Evolutionary conservation across 2,888 invertebrate species (phyloP).

Genomic region (Cephus rjabovi): DNA sequence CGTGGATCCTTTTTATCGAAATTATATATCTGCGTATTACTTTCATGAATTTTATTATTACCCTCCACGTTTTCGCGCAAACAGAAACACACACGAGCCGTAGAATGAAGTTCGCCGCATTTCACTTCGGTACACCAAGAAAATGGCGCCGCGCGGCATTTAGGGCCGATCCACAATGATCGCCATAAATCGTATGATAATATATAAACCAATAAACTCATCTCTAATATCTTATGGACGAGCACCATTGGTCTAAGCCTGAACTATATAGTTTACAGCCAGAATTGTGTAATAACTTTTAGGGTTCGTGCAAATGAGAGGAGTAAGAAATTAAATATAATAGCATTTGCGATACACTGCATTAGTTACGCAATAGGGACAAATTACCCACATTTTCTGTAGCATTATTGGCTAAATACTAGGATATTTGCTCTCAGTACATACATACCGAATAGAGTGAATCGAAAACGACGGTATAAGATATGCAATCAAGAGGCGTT

Average conservation of each 20-base stretch:
- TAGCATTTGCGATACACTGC: background rate
- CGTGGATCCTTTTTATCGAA: background rate
- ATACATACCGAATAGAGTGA: too few relatives aligned
- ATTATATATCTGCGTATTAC: constrained; percentile 3
- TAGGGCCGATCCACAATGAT: background rate
- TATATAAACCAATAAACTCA: background rate
- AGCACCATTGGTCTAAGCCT: background rate
- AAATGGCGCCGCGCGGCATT: constrained; percentile 6
- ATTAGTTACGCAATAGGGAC: background rate
- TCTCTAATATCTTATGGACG: background rate
- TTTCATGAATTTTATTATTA: constrained; percentile 4
- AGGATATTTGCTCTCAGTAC: too few relatives aligned
- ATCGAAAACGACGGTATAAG: too few relatives aligned
- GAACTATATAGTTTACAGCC: background rate
- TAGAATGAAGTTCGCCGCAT: constrained; percentile 26
- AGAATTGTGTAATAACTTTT: background rate
- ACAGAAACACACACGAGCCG: constrained; percentile 38
- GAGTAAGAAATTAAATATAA: too few relatives aligned
- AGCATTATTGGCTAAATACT: too few relatives aligned
- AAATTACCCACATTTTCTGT: too few relatives aligned
- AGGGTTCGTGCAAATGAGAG: background rate
- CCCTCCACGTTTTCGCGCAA: constrained; percentile 46
- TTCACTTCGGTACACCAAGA: background rate
- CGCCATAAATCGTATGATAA: background rate
- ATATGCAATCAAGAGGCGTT: too few relatives aligned